Evolutionary conservation across 2,797 vertebrate species (phyloP).

Genomic region (Xenops minutus): DNA sequence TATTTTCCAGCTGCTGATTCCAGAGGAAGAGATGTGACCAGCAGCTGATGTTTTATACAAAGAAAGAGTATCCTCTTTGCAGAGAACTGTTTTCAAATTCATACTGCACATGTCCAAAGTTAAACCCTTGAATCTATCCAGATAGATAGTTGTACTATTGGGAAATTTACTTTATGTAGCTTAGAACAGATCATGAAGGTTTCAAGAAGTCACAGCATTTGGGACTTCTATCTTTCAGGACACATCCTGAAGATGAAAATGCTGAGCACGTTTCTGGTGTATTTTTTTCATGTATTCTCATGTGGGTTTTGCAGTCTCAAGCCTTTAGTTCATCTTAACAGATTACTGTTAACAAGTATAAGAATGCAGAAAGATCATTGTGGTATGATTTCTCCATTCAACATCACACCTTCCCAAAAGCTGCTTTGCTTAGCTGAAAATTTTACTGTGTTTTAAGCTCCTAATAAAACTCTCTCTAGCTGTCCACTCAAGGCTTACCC

Average conservation of each 20-base stretch:
- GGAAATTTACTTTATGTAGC: background rate
- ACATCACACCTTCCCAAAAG: background rate
- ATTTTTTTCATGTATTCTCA: background rate
- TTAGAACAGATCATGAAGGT: background rate
- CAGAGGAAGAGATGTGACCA: constrained; percentile 42
- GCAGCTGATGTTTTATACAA: constrained; percentile 32
- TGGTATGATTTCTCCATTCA: background rate
- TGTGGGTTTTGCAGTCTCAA: background rate
- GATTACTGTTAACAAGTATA: background rate
- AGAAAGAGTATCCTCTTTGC: constrained; percentile 45
- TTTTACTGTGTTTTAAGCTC: background rate
- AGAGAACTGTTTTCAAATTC: constrained; percentile 6
- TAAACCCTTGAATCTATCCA: background rate
- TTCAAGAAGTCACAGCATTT: background rate
- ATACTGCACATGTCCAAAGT: background rate
- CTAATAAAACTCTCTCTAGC: background rate
- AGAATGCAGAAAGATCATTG: background rate
- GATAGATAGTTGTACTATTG: background rate
- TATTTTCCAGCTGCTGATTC: constrained; percentile 50
- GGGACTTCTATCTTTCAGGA: background rate
- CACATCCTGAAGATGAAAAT: background rate
- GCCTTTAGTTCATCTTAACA: background rate
- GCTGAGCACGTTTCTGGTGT: background rate
- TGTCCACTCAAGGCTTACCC: background rate
- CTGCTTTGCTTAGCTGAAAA: background rate